Conservation (phyloP, 2,113 vertebrate species). For the Nibea albiflora region DNA sequence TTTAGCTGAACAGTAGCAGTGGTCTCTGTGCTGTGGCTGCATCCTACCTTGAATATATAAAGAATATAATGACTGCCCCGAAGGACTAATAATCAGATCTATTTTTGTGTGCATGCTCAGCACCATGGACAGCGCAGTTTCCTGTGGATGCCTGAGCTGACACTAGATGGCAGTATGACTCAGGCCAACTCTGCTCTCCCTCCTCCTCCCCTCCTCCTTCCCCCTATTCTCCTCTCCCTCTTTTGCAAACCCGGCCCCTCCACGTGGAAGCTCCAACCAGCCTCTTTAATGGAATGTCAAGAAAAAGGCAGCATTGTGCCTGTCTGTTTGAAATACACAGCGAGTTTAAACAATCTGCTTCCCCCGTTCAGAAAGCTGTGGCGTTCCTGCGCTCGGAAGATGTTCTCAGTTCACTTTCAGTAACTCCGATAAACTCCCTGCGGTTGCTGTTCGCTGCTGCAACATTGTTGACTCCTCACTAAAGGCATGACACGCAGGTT, state of each 20-base stretch:
- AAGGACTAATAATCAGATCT: conserved; percentile 1
- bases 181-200: conserved; percentile 38
- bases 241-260: conserved; percentile 30
- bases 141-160: conserved; percentile 28
- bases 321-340: conserved; percentile 76
- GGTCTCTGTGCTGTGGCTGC: conserved; percentile 2
- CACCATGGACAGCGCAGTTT: conserved; percentile 21
- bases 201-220: background rate
- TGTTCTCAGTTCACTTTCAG: conserved; percentile 54
- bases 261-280: conserved; percentile 61
- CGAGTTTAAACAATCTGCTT: conserved; percentile 68
- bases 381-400: conserved; percentile 32
- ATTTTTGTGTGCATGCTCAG: conserved; percentile 22
- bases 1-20: background rate
- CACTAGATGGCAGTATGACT: conserved; percentile 85
- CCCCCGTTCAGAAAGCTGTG: conserved; percentile 41
- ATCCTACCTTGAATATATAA: background rate
- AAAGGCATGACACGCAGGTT: conserved; percentile 42
- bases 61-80: background rate
- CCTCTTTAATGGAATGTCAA: conserved; percentile 80
- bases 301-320: conserved; percentile 71
- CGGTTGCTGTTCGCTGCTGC: conserved; percentile 28
- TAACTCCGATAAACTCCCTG: conserved; percentile 52
- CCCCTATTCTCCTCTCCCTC: background rate
- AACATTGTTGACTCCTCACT: conserved; percentile 21